Percentiles rank a stretch among this genome's conserved stretches.
These are phyloP conservation scores for Drosophila cognata DNA, from an alignment of 2,888 invertebrate genomes.

Conservation along the genomic window DNA sequence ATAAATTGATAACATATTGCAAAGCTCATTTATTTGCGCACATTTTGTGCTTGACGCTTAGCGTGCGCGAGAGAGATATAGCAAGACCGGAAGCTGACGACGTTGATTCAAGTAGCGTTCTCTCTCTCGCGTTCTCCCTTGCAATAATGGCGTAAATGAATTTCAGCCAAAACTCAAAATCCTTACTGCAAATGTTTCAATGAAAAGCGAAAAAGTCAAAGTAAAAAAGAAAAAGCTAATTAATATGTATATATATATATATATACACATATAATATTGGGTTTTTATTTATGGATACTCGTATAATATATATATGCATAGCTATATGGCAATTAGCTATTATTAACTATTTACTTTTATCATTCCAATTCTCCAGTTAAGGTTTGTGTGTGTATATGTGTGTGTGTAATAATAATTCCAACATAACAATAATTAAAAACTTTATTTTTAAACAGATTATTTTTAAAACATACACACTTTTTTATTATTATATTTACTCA, in stretches of 20 bases:
- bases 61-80: not conserved
- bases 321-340: not conserved
- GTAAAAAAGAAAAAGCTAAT: not conserved
- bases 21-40: not conserved
- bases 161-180: not conserved
- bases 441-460: conserved; percentile 19
- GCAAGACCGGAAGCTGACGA: not conserved
- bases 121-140: not conserved
- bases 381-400: not conserved
- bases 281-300: not conserved
- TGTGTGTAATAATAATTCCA: not conserved
- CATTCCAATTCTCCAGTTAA: not conserved
- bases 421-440: conserved; percentile 23
- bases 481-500: not conserved
- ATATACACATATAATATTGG: not conserved
- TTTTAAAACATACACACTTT: conserved; percentile 9
- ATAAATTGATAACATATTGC: not conserved
- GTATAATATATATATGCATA: not conserved
- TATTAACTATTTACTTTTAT: not conserved
- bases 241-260: not conserved
- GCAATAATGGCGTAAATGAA: not conserved
- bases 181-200: not conserved
- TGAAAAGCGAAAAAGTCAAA: not conserved
- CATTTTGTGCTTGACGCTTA: not conserved
- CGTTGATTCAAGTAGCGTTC: not conserved